Conservation (phyloP, 1,140 invertebrate genomes). For the Bombus consobrinus region DNA sequence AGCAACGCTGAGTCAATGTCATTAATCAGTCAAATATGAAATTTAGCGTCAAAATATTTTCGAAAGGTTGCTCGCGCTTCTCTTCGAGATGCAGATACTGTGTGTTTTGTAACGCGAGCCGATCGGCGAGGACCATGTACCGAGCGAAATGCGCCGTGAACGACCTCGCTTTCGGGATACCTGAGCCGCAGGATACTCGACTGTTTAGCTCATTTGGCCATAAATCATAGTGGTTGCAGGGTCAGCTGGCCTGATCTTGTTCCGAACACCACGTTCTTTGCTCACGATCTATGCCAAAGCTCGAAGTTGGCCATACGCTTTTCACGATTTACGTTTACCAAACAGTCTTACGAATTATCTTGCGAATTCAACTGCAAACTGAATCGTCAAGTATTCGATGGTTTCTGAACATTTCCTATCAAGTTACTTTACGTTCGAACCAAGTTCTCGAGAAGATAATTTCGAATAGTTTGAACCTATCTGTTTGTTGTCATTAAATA, state of each 20-base stretch:
- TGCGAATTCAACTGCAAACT: no score
- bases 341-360: no score
- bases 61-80: conserved; percentile 52
- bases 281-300: conserved; percentile 65
- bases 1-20: background rate
- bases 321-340: fast-evolving
- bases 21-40: conserved; percentile 59
- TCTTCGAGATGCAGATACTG: background rate
- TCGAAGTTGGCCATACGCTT: conserved; percentile 44
- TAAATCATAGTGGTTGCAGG: conserved; percentile 76
- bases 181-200: conserved; percentile 69
- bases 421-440: fast-evolving
- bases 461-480: fast-evolving
- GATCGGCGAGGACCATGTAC: conserved; percentile 20
- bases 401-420: no score
- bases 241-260: conserved; percentile 73
- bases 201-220: conserved; percentile 68
- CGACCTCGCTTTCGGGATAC: conserved; percentile 65
- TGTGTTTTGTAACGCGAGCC: conserved; percentile 31
- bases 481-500: no score
- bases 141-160: conserved; percentile 68
- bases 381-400: fast-evolving
- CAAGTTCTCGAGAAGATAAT: fast-evolving
- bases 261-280: conserved; percentile 41
- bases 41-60: conserved; percentile 78